Base-by-base conservation (phyloP, 64 coral and sea anemone genomes). In the Orbicella faveolata region DNA sequence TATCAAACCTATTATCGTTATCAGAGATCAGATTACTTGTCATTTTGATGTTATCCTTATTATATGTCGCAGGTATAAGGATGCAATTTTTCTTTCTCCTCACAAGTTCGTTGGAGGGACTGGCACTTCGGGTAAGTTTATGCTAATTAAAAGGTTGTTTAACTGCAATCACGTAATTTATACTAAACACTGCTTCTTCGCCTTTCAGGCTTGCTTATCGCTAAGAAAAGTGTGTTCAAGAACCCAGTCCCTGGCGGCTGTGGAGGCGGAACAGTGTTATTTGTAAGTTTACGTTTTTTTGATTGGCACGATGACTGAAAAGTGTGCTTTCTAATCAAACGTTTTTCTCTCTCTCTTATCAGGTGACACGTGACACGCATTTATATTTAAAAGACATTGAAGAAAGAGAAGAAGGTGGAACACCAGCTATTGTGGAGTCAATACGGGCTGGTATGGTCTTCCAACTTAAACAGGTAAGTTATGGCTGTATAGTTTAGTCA, bases 391-490 rank as follows among this genome's bases (percentile, higher is more conserved):
- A 95, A 88, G 93, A 98, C 84, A 93, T 98, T 37, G 96, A 98
- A 87, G 82, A 80, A 54, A 89, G 97, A 72, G 94, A 99, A 44
- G 97, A 99, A 80, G 96, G 96, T 37, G 96, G 96, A n/a, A 98
- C 96, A 36, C 96, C 96, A 85, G 96, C 90, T 4, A 98, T 98
- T 79, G 91, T 98, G 15, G 96, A 98, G 88, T 98, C 96, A 30
- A 95, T 98, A 82, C 82, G 96, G 57, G 94, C 96, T 61, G 96
- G 96, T 21, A 82, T 98, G 91, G 96, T 98, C 63, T 98, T 98
- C 63, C 96, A 98, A 79, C 77, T 98, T n/a, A 98, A 98, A 87
- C 67, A 98, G 92, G 96, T 93, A 18, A 88, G 44, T n/a, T 84
- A 17, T 1, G 41, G 9, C 7, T 61, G 3, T 16, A 15, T 1